Evolutionary conservation across 2,888 invertebrate species (phyloP), one percentile per base, ranked within the genome.

Genomic region (Rotaria magnacalcarata): DNA sequence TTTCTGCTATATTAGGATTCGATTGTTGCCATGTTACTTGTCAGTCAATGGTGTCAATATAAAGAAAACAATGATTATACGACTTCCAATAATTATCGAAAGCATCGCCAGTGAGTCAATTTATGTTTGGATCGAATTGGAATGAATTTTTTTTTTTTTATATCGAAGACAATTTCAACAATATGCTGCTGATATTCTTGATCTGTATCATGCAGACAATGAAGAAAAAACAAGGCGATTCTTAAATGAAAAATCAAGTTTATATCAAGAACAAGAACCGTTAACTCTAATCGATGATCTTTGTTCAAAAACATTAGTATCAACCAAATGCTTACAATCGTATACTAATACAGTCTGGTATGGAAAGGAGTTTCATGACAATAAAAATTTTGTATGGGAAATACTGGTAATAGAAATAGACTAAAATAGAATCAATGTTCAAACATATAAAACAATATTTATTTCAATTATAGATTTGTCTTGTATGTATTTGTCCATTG

Each of bases 31-130:
- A 16, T 67, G 67, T 19, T 67, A 67, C 34, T 67, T 16, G 67
- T 67, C 34, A 67, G 67, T 67, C 67, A 67, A 67, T 67, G 67
- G 67, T 67, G 67, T 16, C 67, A 67, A 67, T 41, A 34, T 7
- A 67, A 67, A 41, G 34, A 34, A 67, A 34, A 19, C 6, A 34
- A 67, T 34, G 67, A 34, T 41, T 19, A 67, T 67, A 34, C 67
- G 24, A 67, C 14, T 7, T 19, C 34, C 34, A 19, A 16, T 7
- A 67, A 14, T 19, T 67, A 67, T 67, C 67, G 67, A 41, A 67
- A 14, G 34, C 19, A 67, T 67, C 67, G 34, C 2, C 67, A 19
- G 67, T 67, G 34, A 34, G 16, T 34, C 24, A 16, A 19, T 4
- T 67, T 67, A 34, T 41, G 7, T 54, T 3, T 54, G 50, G 4